Conservation (phyloP, 2,888 invertebrate genomes). For the Fabriciana adippe region DNA sequence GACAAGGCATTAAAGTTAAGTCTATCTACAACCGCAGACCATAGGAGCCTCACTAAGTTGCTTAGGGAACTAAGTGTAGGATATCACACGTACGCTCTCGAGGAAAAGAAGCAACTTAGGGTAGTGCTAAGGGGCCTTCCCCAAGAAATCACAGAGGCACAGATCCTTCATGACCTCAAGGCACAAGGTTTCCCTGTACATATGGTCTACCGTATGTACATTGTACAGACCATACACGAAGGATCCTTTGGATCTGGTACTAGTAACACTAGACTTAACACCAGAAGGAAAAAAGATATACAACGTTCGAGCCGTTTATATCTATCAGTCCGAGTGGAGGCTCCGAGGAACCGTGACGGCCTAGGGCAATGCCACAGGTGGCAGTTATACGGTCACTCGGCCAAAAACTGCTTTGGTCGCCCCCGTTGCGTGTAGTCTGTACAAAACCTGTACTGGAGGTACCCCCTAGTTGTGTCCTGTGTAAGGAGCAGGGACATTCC, state of each 20-base stretch:
- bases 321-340: not conserved
- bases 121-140: conserved; percentile 1
- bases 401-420: too few relatives aligned
- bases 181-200: not conserved
- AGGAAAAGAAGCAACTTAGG: not conserved
- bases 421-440: too few relatives aligned
- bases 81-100: not conserved
- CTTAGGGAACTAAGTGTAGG: not conserved
- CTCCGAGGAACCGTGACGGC: too few relatives aligned
- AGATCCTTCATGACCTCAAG: not conserved
- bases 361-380: too few relatives aligned
- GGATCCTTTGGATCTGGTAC: not conserved
- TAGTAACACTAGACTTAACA: not conserved
- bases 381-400: too few relatives aligned
- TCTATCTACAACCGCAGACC: not conserved
- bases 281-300: conserved; percentile 12
- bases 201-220: not conserved
- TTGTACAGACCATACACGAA: not conserved
- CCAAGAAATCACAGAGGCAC: not conserved
- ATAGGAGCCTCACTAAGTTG: not conserved
- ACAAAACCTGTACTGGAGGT: too few relatives aligned
- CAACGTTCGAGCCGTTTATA: not conserved
- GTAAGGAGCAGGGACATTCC: too few relatives aligned
- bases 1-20: too few relatives aligned
- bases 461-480: too few relatives aligned